Evolutionary conservation across 2,888 invertebrate species (phyloP), one percentile per base, ranked within the genome.

Genomic region (Chaitophorus viminalis): DNA sequence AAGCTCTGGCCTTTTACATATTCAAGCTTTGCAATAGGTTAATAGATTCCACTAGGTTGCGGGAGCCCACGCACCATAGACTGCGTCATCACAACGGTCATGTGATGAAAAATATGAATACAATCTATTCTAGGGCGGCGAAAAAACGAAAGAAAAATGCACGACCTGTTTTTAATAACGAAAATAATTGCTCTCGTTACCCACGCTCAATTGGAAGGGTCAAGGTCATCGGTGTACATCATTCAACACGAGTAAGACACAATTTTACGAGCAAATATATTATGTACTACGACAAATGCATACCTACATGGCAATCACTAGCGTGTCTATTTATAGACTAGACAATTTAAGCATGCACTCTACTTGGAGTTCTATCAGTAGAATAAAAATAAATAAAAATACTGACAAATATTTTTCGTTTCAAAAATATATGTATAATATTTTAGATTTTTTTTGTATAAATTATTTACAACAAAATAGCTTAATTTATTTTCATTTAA

Each of bases 391-490:
- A 36, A 74, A 39, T 39, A 75, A 75, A n/a, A 9, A 52, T 2
- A 52, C 4, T 6, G 68, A n/a, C 21, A 21, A 29, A 60, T 29
- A 46, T 36, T 76, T 31, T n/a, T 60, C 46, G 17, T 74, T 65
- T 81, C 65, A 31, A 87, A 74, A 60, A 85, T 68, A 83, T 74
- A 39, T 60, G 72, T 72, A 83, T 74, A 75, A 29, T 60, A 76
- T 65, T 75, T 77, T n/a, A 36, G 78, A 70, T 72, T 70, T 86
- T 68, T 39, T 39, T 72, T n/a, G 25, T 74, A 87, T 86, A 86
- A 78, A 86, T 81, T 86, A 87, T 87, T 65, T 87, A 87, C 87
- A 87, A 85, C 74, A 74, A 85, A 86, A 86, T 79, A 74, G n/a
- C 79, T 79, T 86, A 86, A 78, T 78, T 68, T 54, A 70, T 68